phyloP scores from a whole-genome alignment of 1,140 invertebrate species.

The Stegodyphus mimosarum region DNA sequence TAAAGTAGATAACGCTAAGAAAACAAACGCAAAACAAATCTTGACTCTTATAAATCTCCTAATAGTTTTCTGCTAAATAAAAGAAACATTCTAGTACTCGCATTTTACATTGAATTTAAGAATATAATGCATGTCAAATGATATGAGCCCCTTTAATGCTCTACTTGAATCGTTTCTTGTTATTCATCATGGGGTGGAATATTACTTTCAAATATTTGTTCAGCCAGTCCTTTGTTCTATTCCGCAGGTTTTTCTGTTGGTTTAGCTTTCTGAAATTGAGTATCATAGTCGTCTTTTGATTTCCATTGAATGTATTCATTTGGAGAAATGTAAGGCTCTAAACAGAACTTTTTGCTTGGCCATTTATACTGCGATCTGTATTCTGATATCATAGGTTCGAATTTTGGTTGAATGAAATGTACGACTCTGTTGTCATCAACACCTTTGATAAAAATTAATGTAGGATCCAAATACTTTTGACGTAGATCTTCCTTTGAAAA shows the following conservation, averaged over 20 bases:
- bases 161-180: too few species aligned
- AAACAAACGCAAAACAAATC: too few species aligned
- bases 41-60: too few species aligned
- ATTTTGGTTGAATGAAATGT: conserved; percentile 30
- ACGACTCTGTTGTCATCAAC: conserved; percentile 20
- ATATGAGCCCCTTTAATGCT: too few species aligned
- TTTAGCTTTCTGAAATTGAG: background rate
- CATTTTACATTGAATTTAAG: too few species aligned
- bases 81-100: too few species aligned
- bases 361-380: conserved; percentile 13
- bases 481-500: conserved; percentile 1
- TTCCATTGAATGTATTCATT: background rate
- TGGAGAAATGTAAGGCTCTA: background rate
- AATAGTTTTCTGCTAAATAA: too few species aligned
- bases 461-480: conserved; percentile 38
- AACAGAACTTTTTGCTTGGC: conserved; percentile 1
- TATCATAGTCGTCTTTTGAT: conserved; percentile 3
- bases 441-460: conserved; percentile 16
- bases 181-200: too few species aligned
- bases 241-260: background rate
- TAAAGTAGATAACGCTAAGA: too few species aligned
- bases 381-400: background rate
- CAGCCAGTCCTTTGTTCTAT: conserved; percentile 33
- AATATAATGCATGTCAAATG: too few species aligned
- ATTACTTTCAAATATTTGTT: conserved; percentile 34